phyloP scores from a whole-genome alignment of 2,113 vertebrate genomes.

The Willisornis vidua region DNA sequence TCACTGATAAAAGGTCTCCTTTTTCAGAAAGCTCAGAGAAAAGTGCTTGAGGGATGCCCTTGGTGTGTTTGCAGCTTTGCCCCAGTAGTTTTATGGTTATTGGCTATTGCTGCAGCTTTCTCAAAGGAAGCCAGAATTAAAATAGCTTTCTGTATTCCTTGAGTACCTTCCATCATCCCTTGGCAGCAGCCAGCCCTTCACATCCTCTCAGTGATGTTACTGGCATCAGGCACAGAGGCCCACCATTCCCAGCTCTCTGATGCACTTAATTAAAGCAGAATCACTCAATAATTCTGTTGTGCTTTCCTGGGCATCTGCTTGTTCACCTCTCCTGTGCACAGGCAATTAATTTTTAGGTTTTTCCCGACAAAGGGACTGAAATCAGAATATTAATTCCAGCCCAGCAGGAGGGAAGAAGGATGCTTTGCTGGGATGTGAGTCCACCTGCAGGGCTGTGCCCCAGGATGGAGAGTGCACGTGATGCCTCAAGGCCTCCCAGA shows the following conservation, averaged over 20 bases:
- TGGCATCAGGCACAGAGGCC: neutral
- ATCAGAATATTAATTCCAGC: constrained; percentile 30
- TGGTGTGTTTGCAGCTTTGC: neutral
- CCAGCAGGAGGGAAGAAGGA: neutral
- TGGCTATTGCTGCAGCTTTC: constrained; percentile 8
- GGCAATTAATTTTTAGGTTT: constrained; percentile 57
- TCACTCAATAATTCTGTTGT: constrained; percentile 46
- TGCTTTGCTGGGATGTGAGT: neutral
- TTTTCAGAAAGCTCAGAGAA: neutral
- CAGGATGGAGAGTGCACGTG: rapidly evolving
- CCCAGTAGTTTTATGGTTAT: constrained; percentile 36
- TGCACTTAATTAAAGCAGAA: constrained; percentile 62
- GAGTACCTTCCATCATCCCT: constrained; percentile 38
- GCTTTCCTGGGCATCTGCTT: constrained; percentile 39
- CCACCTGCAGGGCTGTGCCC: neutral
- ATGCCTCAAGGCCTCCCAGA: neutral
- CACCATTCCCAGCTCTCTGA: constrained; percentile 23
- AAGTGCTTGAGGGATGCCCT: constrained; percentile 9
- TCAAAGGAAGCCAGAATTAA: constrained; percentile 35
- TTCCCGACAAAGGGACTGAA: neutral
- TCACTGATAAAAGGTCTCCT: neutral
- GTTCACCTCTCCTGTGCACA: constrained; percentile 37
- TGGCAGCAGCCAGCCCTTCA: constrained; percentile 21
- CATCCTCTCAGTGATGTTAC: neutral
- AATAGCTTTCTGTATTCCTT: constrained; percentile 45